These are phyloP conservation scores for Adelognathus sp. DNA, from an alignment of 2,888 invertebrate species.

Conservation along the genomic window DNA sequence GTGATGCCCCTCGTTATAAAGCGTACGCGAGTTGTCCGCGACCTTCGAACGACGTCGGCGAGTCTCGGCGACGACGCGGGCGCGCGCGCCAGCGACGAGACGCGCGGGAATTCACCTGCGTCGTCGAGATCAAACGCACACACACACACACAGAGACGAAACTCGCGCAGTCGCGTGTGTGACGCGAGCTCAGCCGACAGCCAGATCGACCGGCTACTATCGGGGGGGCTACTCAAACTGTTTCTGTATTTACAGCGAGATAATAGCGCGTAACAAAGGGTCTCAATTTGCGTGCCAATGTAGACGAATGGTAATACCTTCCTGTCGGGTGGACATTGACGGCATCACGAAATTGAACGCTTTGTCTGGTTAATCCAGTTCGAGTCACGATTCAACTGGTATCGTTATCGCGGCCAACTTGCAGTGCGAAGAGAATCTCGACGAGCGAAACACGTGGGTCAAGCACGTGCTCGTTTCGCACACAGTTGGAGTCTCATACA, in stretches of 20 bases:
- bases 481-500: no score
- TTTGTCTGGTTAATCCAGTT: constrained; percentile 12
- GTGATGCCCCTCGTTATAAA: constrained; percentile 40
- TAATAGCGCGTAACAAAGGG: not conserved
- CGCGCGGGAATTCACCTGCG: constrained; percentile 27
- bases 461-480: not conserved
- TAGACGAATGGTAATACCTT: constrained; percentile 12
- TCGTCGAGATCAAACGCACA: not conserved
- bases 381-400: constrained; percentile 38
- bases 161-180: not conserved
- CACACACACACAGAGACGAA: not conserved
- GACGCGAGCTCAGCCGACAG: not conserved
- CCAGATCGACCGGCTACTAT: not conserved
- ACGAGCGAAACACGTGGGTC: not conserved
- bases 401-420: not conserved
- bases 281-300: not conserved
- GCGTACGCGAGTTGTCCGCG: constrained; percentile 28
- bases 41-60: constrained; percentile 49
- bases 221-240: not conserved
- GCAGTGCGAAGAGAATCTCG: not conserved
- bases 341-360: not conserved
- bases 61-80: constrained; percentile 39
- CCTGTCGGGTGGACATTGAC: not conserved
- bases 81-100: not conserved
- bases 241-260: not conserved